Evolutionary conservation across 2,888 invertebrate genomes (phyloP).

Genomic region (Limnephilus auricula): DNA sequence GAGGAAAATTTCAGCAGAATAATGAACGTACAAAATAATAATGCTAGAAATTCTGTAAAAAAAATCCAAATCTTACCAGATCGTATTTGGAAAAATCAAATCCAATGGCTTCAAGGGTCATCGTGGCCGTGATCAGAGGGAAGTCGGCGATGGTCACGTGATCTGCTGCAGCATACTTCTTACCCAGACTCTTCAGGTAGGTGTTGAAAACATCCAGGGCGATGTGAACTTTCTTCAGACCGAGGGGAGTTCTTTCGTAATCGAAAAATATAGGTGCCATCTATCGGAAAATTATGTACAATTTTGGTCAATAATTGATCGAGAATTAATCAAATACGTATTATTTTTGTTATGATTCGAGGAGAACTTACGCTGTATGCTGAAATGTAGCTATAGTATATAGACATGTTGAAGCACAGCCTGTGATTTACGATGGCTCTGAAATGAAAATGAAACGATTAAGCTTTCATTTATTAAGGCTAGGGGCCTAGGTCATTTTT

Average conservation of each 20-base stretch:
- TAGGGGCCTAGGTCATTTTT: too few relatives aligned
- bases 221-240: constrained; percentile 83
- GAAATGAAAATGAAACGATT: constrained; percentile 45
- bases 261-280: constrained; percentile 88
- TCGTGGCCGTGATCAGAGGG: constrained; percentile 83
- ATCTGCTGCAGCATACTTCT: constrained; percentile 82
- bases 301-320: background rate
- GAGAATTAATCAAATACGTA: background rate
- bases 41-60: constrained; percentile 2
- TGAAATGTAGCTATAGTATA: constrained; percentile 84
- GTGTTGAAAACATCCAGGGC: constrained; percentile 83
- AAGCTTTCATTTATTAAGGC: too few relatives aligned
- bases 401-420: constrained; percentile 86
- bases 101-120: constrained; percentile 84
- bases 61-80: constrained; percentile 69
- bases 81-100: constrained; percentile 82
- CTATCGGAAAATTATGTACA: constrained; percentile 70
- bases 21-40: background rate
- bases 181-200: constrained; percentile 79
- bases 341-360: background rate
- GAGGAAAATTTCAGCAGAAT: background rate
- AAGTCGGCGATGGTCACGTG: constrained; percentile 87
- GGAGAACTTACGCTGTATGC: constrained; percentile 79
- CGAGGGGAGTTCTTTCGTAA: constrained; percentile 82
- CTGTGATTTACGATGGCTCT: constrained; percentile 89